Conservation (phyloP, 2,113 vertebrate genomes). For the Cochlearius cochlearius region DNA sequence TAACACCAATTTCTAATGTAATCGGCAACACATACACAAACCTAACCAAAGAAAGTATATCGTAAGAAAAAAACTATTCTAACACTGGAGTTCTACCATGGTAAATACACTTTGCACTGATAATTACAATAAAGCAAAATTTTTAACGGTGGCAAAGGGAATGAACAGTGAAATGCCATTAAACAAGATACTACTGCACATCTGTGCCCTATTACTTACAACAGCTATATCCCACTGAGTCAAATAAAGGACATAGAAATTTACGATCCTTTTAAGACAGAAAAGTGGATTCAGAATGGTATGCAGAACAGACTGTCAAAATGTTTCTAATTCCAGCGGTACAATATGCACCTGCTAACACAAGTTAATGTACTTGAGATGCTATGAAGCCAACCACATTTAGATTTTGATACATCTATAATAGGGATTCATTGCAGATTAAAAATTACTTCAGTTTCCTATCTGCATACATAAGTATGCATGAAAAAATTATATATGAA, state of each 20-base stretch:
- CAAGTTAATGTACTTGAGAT: conserved; percentile 73
- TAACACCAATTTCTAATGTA: conserved; percentile 83
- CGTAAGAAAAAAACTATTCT: conserved; percentile 74
- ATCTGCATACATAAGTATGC: conserved; percentile 67
- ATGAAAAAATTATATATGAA: conserved; percentile 56
- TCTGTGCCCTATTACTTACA: conserved; percentile 80
- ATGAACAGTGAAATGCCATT: conserved; percentile 80
- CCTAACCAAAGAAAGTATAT: conserved; percentile 78
- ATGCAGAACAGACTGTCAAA: conserved; percentile 78
- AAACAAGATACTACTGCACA: conserved; percentile 79
- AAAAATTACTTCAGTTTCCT: conserved; percentile 68
- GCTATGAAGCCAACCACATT: conserved; percentile 71
- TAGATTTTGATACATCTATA: conserved; percentile 65
- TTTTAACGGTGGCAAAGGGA: conserved; percentile 78
- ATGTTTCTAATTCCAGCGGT: conserved; percentile 72
- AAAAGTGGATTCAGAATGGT: conserved; percentile 78
- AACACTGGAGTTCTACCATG: conserved; percentile 81
- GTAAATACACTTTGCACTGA: conserved; percentile 83
- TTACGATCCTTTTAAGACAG: conserved; percentile 78
- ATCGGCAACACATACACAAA: conserved; percentile 82
- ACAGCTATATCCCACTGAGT: conserved; percentile 80
- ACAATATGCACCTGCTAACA: conserved; percentile 79
- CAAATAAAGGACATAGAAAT: conserved; percentile 78
- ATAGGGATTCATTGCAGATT: conserved; percentile 70
- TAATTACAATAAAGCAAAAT: conserved; percentile 81